Base-by-base conservation (phyloP, 2,888 invertebrate species). In the Euproctis similis region DNA sequence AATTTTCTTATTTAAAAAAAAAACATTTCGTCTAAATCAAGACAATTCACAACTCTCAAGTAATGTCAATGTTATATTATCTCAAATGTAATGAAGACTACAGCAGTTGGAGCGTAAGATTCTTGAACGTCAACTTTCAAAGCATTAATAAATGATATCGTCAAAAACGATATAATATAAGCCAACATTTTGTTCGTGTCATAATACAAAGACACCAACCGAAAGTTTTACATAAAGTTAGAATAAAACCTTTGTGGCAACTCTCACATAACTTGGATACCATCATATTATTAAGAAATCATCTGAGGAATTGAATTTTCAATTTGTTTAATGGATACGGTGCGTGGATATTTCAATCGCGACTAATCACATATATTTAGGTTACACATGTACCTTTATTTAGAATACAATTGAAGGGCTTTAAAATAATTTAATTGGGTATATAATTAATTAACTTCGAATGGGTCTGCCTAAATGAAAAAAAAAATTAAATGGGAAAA, bases 161-260 rank as follows among this genome's bases (percentile, higher is more conserved):
- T 39, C 38, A 25, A 38, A 32, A 36, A 33, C 30, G n/a, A n/a
- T n/a, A n/a, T n/a, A n/a, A n/a, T n/a, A 18, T 34, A 36, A 37
- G 29, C 13, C 26, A 27, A 22, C n/a, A 34, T 34, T 39, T 46
- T 40, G 43, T 48, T 43, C 26, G 19, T 13, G 13, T n/a, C 16
- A n/a, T n/a, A n/a, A n/a, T n/a, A n/a, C n/a, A n/a, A n/a, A n/a
- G n/a, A n/a, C n/a, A n/a, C n/a, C 23, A n/a, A 36, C 38, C 43
- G 42, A 46, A 54, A 54, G 55, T 49, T 46, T 49, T 51, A 49
- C 49, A 32, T 31, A 2, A 53, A 51, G 39, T 53, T 52, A 53
- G 51, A 48, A 40, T 26, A 34, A 27, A 35, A 37, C 39, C 45
- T 45, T 48, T 48, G 48, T 39, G 45, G 44, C 31, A 6, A 18